phyloP scores from a whole-genome alignment of 2,113 vertebrate genomes.

The Ailuropoda melanoleuca region DNA sequence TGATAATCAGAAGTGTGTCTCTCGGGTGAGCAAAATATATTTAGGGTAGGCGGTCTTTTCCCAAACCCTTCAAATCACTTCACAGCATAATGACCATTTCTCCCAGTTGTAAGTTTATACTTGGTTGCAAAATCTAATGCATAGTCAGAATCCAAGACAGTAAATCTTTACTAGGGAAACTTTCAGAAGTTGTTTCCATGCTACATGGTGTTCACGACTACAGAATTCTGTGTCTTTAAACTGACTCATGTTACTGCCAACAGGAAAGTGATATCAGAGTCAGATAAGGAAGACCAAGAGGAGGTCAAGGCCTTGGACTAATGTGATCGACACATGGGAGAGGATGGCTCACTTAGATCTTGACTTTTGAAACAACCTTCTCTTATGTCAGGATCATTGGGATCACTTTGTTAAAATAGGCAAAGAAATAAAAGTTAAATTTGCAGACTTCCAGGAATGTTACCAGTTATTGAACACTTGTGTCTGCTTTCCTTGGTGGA shows the following conservation, averaged over 20 bases:
- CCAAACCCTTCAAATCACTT: not conserved
- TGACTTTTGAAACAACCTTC: not conserved
- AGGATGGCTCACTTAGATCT: not conserved
- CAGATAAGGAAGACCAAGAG: slow-evolving; percentile 64
- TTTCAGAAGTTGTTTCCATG: not conserved
- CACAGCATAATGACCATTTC: not conserved
- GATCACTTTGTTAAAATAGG: not conserved
- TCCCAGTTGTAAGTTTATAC: not conserved
- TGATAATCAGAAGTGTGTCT: not conserved
- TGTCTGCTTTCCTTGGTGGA: not conserved
- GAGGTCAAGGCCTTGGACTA: slow-evolving; percentile 72
- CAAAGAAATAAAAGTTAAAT: slow-evolving; percentile 53
- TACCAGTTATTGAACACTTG: not conserved
- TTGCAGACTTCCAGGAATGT: not conserved
- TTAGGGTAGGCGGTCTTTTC: not conserved
- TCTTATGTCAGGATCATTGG: not conserved
- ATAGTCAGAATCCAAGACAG: slow-evolving; percentile 9
- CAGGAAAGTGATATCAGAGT: slow-evolving; percentile 54
- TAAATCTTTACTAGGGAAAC: not conserved
- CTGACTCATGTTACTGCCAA: slow-evolving; percentile 49
- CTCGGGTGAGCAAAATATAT: not conserved
- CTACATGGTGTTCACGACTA: not conserved
- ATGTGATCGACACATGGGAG: not conserved
- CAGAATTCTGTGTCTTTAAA: not conserved
- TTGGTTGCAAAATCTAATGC: slow-evolving; percentile 5